phyloP scores from a whole-genome alignment of 2,888 invertebrate species.

The Morinoia aosen region DNA sequence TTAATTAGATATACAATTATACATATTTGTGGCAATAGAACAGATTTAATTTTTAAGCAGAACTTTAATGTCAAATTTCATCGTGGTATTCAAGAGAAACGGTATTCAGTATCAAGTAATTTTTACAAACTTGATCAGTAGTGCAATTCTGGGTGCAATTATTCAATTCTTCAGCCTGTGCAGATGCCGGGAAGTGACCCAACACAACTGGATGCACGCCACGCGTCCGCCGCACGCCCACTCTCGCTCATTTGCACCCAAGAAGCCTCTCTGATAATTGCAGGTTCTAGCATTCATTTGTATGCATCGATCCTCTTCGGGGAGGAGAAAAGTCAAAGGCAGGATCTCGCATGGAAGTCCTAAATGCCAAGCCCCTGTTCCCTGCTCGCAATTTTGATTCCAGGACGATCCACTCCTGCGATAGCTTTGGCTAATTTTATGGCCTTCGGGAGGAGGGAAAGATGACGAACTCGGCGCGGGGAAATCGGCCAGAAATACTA shows the following conservation, averaged over 20 bases:
- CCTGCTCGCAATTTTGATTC: conserved; percentile 34
- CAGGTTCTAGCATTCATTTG: conserved; percentile 23
- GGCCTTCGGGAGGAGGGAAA: conserved; percentile 50
- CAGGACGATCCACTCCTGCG: conserved; percentile 48
- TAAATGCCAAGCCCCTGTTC: conserved; percentile 48
- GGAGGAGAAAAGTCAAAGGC: conserved; percentile 1
- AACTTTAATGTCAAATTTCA: neutral
- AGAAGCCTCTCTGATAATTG: neutral
- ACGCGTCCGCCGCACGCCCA: neutral
- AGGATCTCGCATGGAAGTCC: conserved; percentile 23
- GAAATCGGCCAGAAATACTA: conserved; percentile 39
- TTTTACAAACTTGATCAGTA: no score
- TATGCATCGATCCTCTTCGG: conserved; percentile 39
- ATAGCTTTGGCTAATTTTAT: conserved; percentile 53
- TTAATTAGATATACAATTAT: no score
- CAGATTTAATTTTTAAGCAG: neutral
- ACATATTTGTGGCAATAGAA: neutral
- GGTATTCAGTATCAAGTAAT: neutral
- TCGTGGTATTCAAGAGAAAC: neutral
- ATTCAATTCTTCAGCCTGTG: neutral
- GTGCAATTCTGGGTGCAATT: neutral
- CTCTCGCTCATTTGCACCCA: neutral
- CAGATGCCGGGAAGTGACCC: neutral
- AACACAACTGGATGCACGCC: neutral
- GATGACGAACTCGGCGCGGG: conserved; percentile 36